Percentiles rank a stretch among this genome's conserved stretches.
Conservation (phyloP, 92 coral and sea anemone species). For the Pocillopora grandis region DNA sequence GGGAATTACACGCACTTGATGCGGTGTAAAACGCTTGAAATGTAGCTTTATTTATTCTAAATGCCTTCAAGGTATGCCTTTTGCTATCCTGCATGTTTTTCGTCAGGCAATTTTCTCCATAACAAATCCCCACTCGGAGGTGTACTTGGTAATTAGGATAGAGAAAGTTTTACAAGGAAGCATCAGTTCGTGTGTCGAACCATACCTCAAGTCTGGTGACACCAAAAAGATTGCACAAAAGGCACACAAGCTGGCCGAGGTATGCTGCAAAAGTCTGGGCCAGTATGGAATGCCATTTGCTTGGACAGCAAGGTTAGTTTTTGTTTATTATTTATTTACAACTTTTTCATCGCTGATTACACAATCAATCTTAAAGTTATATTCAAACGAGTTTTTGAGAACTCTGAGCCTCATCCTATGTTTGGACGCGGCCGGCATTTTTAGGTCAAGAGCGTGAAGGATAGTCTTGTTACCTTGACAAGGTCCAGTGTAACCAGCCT, state of each 20-base stretch:
- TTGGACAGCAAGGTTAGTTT: constrained; percentile 85
- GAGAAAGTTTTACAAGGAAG: constrained; percentile 97
- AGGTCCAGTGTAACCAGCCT: too few relatives aligned
- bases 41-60: not conserved
- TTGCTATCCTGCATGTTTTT: not conserved
- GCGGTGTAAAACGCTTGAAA: too few relatives aligned
- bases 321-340: too few relatives aligned
- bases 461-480: too few relatives aligned
- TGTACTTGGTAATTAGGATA: constrained; percentile 86
- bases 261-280: constrained; percentile 84
- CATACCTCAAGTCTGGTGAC: constrained; percentile 95
- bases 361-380: not conserved
- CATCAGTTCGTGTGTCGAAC: constrained; percentile 86
- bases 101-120: constrained; percentile 85
- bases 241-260: constrained; percentile 89
- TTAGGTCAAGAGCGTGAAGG: too few relatives aligned
- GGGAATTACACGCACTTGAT: too few relatives aligned
- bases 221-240: constrained; percentile 79
- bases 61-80: too few relatives aligned
- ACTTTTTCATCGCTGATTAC: not conserved
- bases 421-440: too few relatives aligned
- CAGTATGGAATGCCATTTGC: constrained; percentile 93
- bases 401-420: too few relatives aligned
- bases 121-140: constrained; percentile 82
- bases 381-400: too few relatives aligned